Conservation (phyloP, 2,888 invertebrate genomes). For the Laothoe populi region DNA sequence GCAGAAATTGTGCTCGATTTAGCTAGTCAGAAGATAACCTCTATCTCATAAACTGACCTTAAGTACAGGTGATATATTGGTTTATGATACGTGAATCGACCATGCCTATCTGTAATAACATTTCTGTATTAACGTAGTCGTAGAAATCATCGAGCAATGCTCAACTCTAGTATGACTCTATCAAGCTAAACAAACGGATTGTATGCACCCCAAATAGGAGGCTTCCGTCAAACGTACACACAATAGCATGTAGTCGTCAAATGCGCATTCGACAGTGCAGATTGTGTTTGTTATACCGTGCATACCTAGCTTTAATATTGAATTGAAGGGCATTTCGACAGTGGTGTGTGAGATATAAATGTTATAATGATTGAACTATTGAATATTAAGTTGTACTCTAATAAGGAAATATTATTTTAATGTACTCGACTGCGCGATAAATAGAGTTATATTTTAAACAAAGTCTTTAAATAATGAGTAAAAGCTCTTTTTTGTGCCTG, state of each 20-base stretch:
- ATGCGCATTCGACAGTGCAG: constrained; percentile 34
- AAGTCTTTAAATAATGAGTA: no score
- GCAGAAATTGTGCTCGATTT: no score
- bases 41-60: no score
- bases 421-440: no score
- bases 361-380: neutral
- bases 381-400: neutral
- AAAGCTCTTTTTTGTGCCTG: no score
- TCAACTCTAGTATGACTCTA: constrained; percentile 34
- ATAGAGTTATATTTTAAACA: neutral
- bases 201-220: constrained; percentile 36
- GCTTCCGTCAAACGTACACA: constrained; percentile 49
- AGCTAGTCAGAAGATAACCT: no score
- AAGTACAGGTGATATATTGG: no score
- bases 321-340: constrained; percentile 31
- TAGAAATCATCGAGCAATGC: neutral
- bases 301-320: constrained; percentile 29
- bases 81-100: no score
- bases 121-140: neutral
- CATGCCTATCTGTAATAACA: neutral
- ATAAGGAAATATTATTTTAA: neutral
- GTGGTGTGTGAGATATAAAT: neutral
- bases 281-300: constrained; percentile 46
- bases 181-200: constrained; percentile 51
- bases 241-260: constrained; percentile 37